A percentile compares a stretch with the other conserved stretches of the same genome.
Evolutionary conservation across 2,113 vertebrate genomes (phyloP).

Genomic region (Lota lota): DNA sequence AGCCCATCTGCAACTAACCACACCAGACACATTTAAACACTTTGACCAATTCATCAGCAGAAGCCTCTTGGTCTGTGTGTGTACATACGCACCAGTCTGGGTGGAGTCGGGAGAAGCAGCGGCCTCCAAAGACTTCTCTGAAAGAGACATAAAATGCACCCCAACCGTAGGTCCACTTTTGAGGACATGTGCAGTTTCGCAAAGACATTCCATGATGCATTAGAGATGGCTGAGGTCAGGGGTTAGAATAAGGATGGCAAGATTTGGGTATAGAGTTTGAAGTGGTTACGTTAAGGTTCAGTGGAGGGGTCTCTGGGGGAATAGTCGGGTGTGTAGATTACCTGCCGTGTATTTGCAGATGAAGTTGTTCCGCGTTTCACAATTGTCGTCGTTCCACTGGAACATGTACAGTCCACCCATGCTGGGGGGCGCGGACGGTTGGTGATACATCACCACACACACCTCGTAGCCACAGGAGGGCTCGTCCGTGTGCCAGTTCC

Average conservation of each 20-base stretch:
- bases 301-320: too few species aligned
- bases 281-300: too few species aligned
- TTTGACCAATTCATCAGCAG: not conserved
- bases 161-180: not conserved
- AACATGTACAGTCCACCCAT: conserved; percentile 87
- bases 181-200: not conserved
- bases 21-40: not conserved
- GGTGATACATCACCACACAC: conserved; percentile 97
- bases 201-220: too few species aligned
- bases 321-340: conserved; percentile 40
- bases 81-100: conserved; percentile 45
- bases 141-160: conserved; percentile 1
- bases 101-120: conserved; percentile 45
- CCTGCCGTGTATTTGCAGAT: conserved; percentile 94
- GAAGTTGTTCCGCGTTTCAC: conserved; percentile 94
- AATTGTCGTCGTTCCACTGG: conserved; percentile 96
- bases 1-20: conserved; percentile 43
- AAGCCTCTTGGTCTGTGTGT: not conserved
- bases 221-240: too few species aligned
- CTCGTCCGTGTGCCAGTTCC: conserved; percentile 97
- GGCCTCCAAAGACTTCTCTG: conserved; percentile 37
- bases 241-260: too few species aligned
- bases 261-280: too few species aligned
- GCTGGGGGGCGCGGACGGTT: conserved; percentile 83
- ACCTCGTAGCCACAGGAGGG: conserved; percentile 92